Conservation (phyloP, 2,888 invertebrate species). For the Drosophila aldrichi region DNA sequence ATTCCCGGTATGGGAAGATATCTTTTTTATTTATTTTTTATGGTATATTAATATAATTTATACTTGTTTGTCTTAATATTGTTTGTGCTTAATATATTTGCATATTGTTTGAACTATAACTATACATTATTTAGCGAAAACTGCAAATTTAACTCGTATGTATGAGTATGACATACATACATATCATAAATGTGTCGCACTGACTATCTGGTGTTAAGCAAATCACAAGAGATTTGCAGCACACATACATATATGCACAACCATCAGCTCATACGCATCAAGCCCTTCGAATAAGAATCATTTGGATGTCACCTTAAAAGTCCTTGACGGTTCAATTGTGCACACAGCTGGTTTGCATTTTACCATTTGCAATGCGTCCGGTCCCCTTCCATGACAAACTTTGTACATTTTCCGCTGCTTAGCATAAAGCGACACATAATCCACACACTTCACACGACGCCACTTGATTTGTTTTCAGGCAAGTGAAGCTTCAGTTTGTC, state of each 20-base stretch:
- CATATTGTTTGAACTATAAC: background rate
- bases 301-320: slow-evolving; percentile 52
- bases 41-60: too few species aligned
- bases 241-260: background rate
- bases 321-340: slow-evolving; percentile 39
- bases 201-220: slow-evolving; percentile 41
- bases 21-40: background rate
- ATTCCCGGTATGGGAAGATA: slow-evolving; percentile 87
- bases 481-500: slow-evolving; percentile 20
- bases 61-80: too few species aligned
- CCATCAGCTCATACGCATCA: background rate
- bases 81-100: too few species aligned
- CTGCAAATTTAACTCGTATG: too few species aligned
- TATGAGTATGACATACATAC: too few species aligned
- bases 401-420: slow-evolving; percentile 32
- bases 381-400: background rate
- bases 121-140: background rate
- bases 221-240: slow-evolving; percentile 31
- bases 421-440: slow-evolving; percentile 55
- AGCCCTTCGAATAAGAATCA: slow-evolving; percentile 26
- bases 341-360: slow-evolving; percentile 24
- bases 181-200: slow-evolving; percentile 5
- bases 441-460: slow-evolving; percentile 46
- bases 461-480: slow-evolving; percentile 48
- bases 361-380: background rate